Conservation (phyloP, 2,888 invertebrate species). For the Villa cingulata region DNA sequence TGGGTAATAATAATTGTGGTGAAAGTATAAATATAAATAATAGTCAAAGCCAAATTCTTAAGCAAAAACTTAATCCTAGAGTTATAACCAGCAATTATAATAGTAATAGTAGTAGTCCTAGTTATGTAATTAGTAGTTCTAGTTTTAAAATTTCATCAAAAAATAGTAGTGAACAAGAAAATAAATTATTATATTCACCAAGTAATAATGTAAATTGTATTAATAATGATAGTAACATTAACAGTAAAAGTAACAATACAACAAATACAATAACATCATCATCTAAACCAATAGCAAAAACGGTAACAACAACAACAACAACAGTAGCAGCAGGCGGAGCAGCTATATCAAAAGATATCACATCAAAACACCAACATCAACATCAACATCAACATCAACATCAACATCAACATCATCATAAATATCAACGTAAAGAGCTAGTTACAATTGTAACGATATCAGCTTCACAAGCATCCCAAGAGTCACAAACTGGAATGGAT, state of each 20-base stretch:
- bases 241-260: background rate
- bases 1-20: background rate
- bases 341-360: too few species aligned
- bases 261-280: slow-evolving; percentile 2
- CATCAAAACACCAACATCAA: slow-evolving; percentile 10
- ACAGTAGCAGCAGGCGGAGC: slow-evolving; percentile 16
- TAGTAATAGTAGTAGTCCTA: slow-evolving; percentile 11
- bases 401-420: slow-evolving; percentile 4
- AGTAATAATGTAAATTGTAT: background rate
- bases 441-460: slow-evolving; percentile 36
- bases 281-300: slow-evolving; percentile 23
- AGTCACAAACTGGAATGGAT: slow-evolving; percentile 26
- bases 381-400: slow-evolving; percentile 3
- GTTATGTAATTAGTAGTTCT: slow-evolving; percentile 10
- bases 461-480: slow-evolving; percentile 7
- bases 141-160: slow-evolving; percentile 4
- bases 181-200: background rate
- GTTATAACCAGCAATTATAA: slow-evolving; percentile 9
- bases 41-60: slow-evolving; percentile 12
- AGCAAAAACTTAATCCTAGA: slow-evolving; percentile 15
- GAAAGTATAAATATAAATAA: slow-evolving; percentile 3
- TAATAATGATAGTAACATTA: background rate
- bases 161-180: slow-evolving; percentile 2
- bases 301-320: slow-evolving; percentile 35
- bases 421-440: slow-evolving; percentile 26